Evolutionary conservation across 2,113 vertebrate species (phyloP).

Genomic region (Agapornis roseicollis): DNA sequence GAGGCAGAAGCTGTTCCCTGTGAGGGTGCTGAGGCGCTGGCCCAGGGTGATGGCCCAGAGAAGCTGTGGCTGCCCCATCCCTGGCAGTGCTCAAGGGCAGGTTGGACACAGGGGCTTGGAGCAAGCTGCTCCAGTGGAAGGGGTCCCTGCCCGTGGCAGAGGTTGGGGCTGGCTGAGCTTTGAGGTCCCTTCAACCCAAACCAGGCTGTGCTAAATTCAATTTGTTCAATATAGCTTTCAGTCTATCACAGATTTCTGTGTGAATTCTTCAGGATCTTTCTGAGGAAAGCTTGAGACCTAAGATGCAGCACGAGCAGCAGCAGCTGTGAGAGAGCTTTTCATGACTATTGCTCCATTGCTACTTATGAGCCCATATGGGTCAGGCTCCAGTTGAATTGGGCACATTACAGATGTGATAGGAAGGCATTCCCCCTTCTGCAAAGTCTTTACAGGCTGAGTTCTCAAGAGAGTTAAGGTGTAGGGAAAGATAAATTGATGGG

Average conservation of each 20-base stretch:
- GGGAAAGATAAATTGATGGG: not conserved
- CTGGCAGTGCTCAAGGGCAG: too few relatives aligned
- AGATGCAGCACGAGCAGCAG: not conserved
- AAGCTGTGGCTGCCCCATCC: too few relatives aligned
- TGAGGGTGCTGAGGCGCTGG: too few relatives aligned
- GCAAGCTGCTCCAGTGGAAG: not conserved
- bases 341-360: not conserved
- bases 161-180: not conserved
- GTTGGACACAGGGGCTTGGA: not conserved
- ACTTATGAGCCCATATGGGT: fast-evolving
- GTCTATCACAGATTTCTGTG: not conserved
- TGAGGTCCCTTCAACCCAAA: not conserved
- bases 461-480: not conserved
- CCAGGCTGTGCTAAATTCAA: not conserved
- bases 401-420: fast-evolving
- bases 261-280: not conserved
- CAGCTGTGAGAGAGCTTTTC: not conserved
- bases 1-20: too few relatives aligned
- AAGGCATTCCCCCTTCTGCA: not conserved
- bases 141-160: fast-evolving
- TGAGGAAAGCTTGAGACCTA: not conserved
- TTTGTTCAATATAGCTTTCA: not conserved
- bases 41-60: too few relatives aligned
- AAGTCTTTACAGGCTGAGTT: not conserved
- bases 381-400: fast-evolving